phyloP scores from a whole-genome alignment of 2,888 invertebrate genomes.

The Mactromeris polynyma region DNA sequence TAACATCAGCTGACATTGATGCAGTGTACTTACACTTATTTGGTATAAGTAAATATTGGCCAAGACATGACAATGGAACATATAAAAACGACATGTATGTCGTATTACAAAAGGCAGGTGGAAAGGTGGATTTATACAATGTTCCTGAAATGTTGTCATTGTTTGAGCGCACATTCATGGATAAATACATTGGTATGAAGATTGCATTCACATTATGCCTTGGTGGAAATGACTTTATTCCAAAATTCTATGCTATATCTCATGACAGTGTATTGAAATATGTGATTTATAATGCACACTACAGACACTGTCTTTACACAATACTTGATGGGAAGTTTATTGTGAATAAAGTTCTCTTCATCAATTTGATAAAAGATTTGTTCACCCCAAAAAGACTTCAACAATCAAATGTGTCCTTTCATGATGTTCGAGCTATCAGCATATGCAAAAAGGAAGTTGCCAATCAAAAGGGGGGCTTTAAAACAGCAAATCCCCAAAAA shows the following conservation, averaged over 20 bases:
- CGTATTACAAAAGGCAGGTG: constrained; percentile 6
- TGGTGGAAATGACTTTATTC: constrained; percentile 45
- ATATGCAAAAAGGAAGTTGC: neutral
- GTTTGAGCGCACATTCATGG: neutral
- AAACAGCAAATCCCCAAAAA: neutral
- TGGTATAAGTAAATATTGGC: constrained; percentile 7
- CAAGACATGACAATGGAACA: constrained; percentile 18
- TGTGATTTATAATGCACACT: neutral
- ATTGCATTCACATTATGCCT: neutral
- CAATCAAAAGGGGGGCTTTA: neutral
- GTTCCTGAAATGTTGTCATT: constrained; percentile 12
- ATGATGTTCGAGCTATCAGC: constrained; percentile 9
- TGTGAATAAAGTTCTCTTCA: neutral
- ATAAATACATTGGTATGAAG: neutral
- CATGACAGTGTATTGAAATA: constrained; percentile 1
- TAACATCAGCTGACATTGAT: constrained; percentile 15
- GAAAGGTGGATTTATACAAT: constrained; percentile 33
- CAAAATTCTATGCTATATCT: constrained; percentile 29
- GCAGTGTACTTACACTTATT: neutral
- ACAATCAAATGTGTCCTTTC: neutral
- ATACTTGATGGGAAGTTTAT: too few species aligned
- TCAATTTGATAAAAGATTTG: neutral
- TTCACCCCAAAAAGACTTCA: neutral
- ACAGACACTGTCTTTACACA: neutral
- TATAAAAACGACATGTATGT: constrained; percentile 16